Percentiles rank a stretch among this genome's conserved stretches.
Conservation (phyloP, 2,113 vertebrate species). For the Sylvilagus bachmani region DNA sequence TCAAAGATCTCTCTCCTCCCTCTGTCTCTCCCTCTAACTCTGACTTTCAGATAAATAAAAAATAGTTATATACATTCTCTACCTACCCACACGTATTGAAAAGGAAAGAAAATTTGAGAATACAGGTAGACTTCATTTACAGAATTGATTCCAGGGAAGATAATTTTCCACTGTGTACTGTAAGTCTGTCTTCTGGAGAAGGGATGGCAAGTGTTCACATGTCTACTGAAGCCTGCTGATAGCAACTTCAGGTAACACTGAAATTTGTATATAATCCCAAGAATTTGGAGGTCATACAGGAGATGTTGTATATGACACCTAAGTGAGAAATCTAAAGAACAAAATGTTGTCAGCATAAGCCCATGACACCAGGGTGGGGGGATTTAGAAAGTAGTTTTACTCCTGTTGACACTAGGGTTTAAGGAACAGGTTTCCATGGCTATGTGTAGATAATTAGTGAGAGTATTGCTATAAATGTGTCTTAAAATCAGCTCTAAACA, state of each 20-base stretch:
- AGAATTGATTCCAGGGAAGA: background rate
- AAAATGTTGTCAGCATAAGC: background rate
- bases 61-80: background rate
- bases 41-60: no score
- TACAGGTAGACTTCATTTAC: background rate
- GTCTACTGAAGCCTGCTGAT: background rate
- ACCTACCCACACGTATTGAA: background rate
- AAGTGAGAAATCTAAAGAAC: background rate
- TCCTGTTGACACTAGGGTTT: background rate
- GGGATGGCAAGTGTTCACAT: background rate
- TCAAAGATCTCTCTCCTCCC: no score
- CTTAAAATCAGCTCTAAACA: background rate
- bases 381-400: background rate
- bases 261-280: background rate
- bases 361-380: background rate
- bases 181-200: background rate
- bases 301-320: background rate
- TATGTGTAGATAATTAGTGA: background rate
- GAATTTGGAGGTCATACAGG: background rate
- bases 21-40: no score
- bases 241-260: background rate
- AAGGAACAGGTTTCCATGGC: background rate
- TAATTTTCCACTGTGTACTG: background rate
- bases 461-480: background rate
- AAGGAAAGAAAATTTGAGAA: background rate